A percentile compares a stretch with the other conserved stretches of the same genome.
These are phyloP conservation scores for Nymphalis urticae DNA, from an alignment of 2,888 invertebrate genomes.

Conservation along the genomic window DNA sequence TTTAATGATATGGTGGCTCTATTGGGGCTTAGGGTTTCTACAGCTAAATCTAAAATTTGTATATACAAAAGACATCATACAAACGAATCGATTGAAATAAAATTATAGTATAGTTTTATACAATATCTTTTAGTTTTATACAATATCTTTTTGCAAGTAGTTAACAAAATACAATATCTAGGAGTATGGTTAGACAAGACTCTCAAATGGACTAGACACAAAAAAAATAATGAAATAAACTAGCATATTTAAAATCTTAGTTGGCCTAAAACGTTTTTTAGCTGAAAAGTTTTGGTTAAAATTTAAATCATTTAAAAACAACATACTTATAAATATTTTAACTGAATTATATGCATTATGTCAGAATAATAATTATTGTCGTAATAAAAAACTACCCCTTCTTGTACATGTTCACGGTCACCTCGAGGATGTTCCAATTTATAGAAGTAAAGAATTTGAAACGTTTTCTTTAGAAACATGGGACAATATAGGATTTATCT, in stretches of 20 bases:
- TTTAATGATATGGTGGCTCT: too few species aligned
- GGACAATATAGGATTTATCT: background rate
- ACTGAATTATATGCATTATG: background rate
- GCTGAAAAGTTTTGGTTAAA: slow-evolving; percentile 12
- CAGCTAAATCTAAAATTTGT: too few species aligned
- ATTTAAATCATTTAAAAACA: background rate
- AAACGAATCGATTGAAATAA: too few species aligned
- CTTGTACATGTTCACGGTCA: background rate
- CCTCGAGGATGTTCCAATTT: background rate
- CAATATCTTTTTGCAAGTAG: too few species aligned
- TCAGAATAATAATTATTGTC: background rate
- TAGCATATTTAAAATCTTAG: background rate
- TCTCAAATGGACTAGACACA: too few species aligned
- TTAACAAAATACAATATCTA: too few species aligned
- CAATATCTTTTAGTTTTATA: too few species aligned
- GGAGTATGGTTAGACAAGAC: too few species aligned
- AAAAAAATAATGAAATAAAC: too few species aligned
- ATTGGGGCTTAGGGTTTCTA: too few species aligned
- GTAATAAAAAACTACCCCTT: background rate
- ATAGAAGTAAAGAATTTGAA: background rate
- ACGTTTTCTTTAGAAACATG: slow-evolving; percentile 1
- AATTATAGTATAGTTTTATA: too few species aligned
- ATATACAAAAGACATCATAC: too few species aligned
- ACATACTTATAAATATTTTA: background rate
- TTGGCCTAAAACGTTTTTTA: slow-evolving; percentile 1